phyloP scores from a whole-genome alignment of 2,888 invertebrate genomes.

The Ischnus inquisitorius region DNA sequence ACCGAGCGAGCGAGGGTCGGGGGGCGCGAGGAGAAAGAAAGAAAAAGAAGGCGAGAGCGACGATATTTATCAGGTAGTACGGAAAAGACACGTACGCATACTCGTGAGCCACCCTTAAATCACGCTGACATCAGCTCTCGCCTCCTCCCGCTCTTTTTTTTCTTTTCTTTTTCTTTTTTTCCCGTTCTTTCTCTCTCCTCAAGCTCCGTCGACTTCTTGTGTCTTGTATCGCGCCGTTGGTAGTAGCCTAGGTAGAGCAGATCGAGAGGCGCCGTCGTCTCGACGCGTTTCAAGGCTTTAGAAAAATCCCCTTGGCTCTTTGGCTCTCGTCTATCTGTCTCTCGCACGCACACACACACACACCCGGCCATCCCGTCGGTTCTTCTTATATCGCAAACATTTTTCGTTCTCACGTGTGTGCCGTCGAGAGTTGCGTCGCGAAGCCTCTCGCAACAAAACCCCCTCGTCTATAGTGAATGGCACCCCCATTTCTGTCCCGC shows the following conservation, averaged over 20 bases:
- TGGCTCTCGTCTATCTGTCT: conserved; percentile 37
- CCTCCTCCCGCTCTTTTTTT: conserved; percentile 6
- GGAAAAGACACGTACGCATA: conserved; percentile 70
- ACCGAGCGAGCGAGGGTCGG: not conserved
- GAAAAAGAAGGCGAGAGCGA: conserved; percentile 58
- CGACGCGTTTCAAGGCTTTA: conserved; percentile 60
- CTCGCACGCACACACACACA: not conserved
- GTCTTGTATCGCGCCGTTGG: conserved; percentile 43
- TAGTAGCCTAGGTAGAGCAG: conserved; percentile 38
- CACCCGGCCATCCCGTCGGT: conserved; percentile 17
- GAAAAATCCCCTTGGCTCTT: conserved; percentile 48
- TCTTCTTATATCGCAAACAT: conserved; percentile 20
- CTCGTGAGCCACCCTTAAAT: conserved; percentile 70
- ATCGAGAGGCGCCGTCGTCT: conserved; percentile 65
- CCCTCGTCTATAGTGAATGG: no score
- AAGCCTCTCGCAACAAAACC: conserved; percentile 51
- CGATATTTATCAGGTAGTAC: conserved; percentile 68
- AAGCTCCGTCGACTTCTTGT: conserved; percentile 23
- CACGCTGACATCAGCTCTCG: conserved; percentile 67
- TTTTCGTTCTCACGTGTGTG: conserved; percentile 19
- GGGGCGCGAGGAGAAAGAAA: conserved; percentile 14
- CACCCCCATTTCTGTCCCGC: no score
- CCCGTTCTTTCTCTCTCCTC: conserved; percentile 24
- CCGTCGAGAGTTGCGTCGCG: conserved; percentile 42
- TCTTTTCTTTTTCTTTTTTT: conserved; percentile 16